Evolutionary conservation across 2,797 vertebrate genomes (phyloP), one percentile per base, ranked within the genome.

Genomic region (Phrynocephalus vlangalii): DNA sequence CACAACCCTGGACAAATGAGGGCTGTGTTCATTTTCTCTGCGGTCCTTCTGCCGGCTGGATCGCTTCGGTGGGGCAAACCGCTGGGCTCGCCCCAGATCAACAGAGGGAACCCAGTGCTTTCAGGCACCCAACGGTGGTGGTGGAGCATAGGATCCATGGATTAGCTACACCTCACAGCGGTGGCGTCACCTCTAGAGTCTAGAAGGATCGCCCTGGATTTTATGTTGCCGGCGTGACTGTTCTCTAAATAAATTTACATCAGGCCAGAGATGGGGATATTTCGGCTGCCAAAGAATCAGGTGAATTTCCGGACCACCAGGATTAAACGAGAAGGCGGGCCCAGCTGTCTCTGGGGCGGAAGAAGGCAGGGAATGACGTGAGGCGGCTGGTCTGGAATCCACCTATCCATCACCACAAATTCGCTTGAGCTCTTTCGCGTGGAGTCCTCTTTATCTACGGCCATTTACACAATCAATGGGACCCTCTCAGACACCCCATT

Each of bases 281-380:
- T 20, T 63, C 18, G 5, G 2, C 60, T 63, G 60, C 20, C 60
- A 76, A 9, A 22, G 44, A 30, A 18, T 26, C 20, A 26, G 44
- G 44, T 13, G 28, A 15, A 30, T n/a, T 5, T 26, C n/a, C 30
- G 66, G 66, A 10, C 67, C 20, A 26, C 2, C 63, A 71, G 33
- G 30, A 18, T 11, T 22, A 24, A 13, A 75, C 48, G 52, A 33
- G 7, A 0, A 0, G 0, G 0, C 8, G 9, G 15, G 30, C 9
- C 15, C 30, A 67, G 16, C 48, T 44, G 5, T 1, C 60, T 22
- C 50, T 60, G 0, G 22, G 15, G 66, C 16, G 33, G 6, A 5
- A 28, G 50, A 22, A 20, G 7, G 3, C 83, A 2, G 66, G 79
- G 71, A 70, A 15, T 86, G 30, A 52, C 67, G 26, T n/a, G 22